phyloP scores from a whole-genome alignment of 1,140 invertebrate genomes.

The Argopecten irradians region DNA sequence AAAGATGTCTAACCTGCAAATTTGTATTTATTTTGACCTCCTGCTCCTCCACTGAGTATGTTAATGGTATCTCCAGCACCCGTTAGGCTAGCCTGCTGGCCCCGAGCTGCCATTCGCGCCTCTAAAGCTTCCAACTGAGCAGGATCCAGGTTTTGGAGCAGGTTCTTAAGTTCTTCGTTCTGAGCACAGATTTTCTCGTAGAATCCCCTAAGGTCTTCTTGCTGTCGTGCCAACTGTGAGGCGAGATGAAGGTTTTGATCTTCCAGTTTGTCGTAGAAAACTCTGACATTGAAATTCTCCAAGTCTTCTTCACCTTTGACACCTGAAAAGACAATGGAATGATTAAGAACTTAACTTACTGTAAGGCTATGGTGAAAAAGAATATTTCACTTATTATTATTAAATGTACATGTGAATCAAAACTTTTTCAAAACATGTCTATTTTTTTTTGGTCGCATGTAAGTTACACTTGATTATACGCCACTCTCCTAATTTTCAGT shows the following conservation, averaged over 20 bases:
- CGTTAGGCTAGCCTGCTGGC: constrained; percentile 55
- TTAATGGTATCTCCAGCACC: constrained; percentile 52
- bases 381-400: too few species aligned
- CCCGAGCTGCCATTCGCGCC: constrained; percentile 45
- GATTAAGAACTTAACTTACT: too few species aligned
- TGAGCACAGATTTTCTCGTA: constrained; percentile 71
- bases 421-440: too few species aligned
- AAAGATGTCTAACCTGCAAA: constrained; percentile 53
- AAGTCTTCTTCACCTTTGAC: constrained; percentile 60
- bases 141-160: constrained; percentile 70
- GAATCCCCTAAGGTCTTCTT: constrained; percentile 71
- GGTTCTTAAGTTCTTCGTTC: constrained; percentile 69
- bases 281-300: constrained; percentile 74
- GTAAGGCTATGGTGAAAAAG: too few species aligned
- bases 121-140: constrained; percentile 68
- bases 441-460: too few species aligned
- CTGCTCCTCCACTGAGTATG: constrained; percentile 57
- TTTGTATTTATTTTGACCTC: constrained; percentile 53
- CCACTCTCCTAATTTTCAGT: too few species aligned
- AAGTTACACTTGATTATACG: too few species aligned
- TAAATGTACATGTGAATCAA: too few species aligned
- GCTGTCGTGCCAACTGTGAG: constrained; percentile 71
- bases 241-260: constrained; percentile 75
- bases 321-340: constrained; percentile 43
- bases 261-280: constrained; percentile 75